Base-by-base conservation (phyloP, 2,113 vertebrate species). In the Cricetomys ansorgei region DNA sequence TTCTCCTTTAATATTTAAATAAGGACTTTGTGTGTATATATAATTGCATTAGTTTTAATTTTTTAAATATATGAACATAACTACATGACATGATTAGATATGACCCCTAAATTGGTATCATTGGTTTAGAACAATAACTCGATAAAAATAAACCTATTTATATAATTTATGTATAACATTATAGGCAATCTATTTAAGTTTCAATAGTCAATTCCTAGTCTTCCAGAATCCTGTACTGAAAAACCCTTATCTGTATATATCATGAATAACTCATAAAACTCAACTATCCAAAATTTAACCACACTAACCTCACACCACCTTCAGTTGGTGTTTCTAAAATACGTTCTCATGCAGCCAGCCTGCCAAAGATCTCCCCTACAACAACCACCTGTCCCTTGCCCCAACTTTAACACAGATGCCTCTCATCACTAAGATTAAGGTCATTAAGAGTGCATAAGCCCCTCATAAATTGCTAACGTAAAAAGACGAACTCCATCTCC, bases 1-100 rank as follows among this genome's bases (percentile, higher is more conserved):
- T 88, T 94, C 59, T 93, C 94, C 9, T 25, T 92, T n/a, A 94
- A 92, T 93, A 92, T 84, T 96, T 94, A 94, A 97, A 91, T 69
- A 93, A 96, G 53, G 29, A 34, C 6, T 69, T 70, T 89, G 3
- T 79, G 11, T 87, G 1, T 84, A 55, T 31, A 9, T 16, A 95
- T 55, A 59, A 90, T 0, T 85, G 53, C 73, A 94, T 85, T 72
- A 88, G 83, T 83, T 93, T 65, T 86, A 94, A 53, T 76, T 94
- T 95, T 88, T 79, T 7, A 79, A 90, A 91, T 85, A 96, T 79
- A 69, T 91, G 91, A 95, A 95, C 94, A 80, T 86, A 94, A 93
- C 79, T 94, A 91, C 34, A 85, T 53, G 31, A 84, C 75, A 90
- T 92, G 34, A 53, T 92, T 88, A 88, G 86, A 89, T 27, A 67